These are phyloP conservation scores for Gopherus flavomarginatus DNA, from an alignment of 2,113 vertebrate species.

Conservation along the genomic window DNA sequence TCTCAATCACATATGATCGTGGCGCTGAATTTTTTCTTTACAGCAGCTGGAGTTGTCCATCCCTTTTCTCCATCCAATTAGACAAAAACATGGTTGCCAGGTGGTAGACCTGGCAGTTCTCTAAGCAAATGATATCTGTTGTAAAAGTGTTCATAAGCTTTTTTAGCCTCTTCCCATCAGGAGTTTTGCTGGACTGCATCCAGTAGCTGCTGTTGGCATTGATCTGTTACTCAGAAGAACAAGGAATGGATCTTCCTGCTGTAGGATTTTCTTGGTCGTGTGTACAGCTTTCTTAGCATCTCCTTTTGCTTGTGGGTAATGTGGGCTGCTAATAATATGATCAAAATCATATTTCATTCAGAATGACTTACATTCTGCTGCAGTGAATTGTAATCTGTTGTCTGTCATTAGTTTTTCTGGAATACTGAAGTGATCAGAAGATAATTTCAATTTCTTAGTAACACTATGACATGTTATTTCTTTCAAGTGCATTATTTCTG, in stretches of 20 bases:
- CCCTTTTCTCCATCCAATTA: background rate
- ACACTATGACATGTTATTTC: background rate
- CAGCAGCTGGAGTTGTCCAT: background rate
- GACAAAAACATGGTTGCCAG: background rate
- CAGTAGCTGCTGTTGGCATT: background rate
- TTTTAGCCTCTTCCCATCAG: background rate
- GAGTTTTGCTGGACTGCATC: background rate
- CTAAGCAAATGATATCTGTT: background rate
- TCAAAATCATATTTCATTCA: background rate
- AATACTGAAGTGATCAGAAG: too few species aligned
- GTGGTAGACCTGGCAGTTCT: background rate
- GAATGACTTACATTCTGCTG: background rate
- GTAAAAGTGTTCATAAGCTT: background rate
- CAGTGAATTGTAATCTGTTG: background rate
- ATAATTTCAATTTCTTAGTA: background rate
- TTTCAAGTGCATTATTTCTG: background rate
- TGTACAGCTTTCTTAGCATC: background rate
- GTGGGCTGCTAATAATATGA: background rate
- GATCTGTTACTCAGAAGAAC: background rate
- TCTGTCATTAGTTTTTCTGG: background rate
- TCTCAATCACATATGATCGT: background rate
- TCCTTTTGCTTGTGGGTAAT: background rate
- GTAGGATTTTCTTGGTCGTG: background rate
- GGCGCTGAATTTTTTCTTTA: background rate
- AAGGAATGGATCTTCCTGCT: background rate